Evolutionary conservation across 2,797 vertebrate species (phyloP).

Genomic region (Threskiornis aethiopicus): DNA sequence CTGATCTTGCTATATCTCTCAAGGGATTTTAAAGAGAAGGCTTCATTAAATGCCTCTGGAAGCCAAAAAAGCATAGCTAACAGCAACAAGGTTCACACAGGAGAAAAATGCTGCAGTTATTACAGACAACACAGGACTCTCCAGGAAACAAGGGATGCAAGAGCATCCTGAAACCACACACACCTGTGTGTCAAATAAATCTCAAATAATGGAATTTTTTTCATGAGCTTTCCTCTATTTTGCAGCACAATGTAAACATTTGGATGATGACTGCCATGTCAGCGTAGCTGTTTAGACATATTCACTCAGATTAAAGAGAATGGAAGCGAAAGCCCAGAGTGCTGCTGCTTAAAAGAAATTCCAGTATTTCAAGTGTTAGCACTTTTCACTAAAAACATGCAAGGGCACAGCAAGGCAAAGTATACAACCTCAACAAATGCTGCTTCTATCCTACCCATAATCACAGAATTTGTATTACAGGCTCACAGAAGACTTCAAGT

Average conservation of each 20-base stretch:
- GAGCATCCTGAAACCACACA: not conserved
- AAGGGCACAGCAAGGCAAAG: not conserved
- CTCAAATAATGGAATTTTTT: not conserved
- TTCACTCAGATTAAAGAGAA: not conserved
- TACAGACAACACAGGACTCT: not conserved
- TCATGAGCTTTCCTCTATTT: not conserved
- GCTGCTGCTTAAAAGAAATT: not conserved
- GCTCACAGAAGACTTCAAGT: not conserved
- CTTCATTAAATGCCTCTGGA: not conserved
- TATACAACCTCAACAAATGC: not conserved
- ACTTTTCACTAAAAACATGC: not conserved
- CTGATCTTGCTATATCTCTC: not conserved
- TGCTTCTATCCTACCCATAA: not conserved
- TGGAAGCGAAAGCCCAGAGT: not conserved
- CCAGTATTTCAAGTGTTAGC: not conserved
- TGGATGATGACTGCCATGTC: not conserved
- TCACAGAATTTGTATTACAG: not conserved
- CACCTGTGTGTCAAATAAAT: not conserved
- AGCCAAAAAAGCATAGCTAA: not conserved
- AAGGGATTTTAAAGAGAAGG: not conserved
- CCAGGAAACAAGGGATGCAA: not conserved
- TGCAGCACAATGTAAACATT: not conserved
- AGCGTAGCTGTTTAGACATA: not conserved
- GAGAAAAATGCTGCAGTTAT: not conserved
- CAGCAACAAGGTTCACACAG: not conserved